These are phyloP conservation scores for Tiliacea aurago DNA, from an alignment of 2,888 invertebrate species.

Conservation along the genomic window DNA sequence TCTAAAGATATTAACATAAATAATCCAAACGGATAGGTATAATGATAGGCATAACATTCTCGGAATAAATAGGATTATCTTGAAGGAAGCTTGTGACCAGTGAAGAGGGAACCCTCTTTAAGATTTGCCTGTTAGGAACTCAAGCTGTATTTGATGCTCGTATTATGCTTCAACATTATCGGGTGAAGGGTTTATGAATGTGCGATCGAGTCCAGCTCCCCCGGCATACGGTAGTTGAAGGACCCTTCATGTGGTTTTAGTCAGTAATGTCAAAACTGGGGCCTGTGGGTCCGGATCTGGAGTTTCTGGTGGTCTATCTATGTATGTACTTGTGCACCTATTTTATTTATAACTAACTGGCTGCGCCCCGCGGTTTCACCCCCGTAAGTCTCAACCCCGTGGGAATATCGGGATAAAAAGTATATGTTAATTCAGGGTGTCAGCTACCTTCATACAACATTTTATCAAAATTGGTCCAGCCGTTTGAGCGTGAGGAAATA, in stretches of 20 bases:
- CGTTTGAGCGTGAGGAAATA: too few relatives aligned
- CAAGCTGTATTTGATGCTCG: not conserved
- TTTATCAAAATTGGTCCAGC: too few relatives aligned
- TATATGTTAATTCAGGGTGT: too few relatives aligned
- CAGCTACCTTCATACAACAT: too few relatives aligned
- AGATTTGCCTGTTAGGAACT: not conserved
- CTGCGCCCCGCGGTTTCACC: too few relatives aligned
- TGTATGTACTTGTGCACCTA: too few relatives aligned
- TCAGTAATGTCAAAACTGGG: not conserved
- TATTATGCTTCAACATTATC: not conserved
- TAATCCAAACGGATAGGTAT: constrained; percentile 23
- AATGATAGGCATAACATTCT: constrained; percentile 2
- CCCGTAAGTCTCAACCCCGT: too few relatives aligned
- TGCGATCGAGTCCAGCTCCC: not conserved
- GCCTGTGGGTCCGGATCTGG: too few relatives aligned
- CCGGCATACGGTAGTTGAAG: not conserved
- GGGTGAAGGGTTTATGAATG: not conserved
- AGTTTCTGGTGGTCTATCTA: too few relatives aligned
- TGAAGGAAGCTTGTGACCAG: not conserved
- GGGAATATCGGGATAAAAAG: too few relatives aligned
- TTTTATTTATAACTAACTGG: too few relatives aligned
- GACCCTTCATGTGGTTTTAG: not conserved
- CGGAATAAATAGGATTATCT: constrained; percentile 11
- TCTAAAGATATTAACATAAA: constrained; percentile 22
- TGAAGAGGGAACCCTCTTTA: not conserved